Base-by-base conservation (phyloP, 2,797 vertebrate species). In the Thalassophryne amazonica region DNA sequence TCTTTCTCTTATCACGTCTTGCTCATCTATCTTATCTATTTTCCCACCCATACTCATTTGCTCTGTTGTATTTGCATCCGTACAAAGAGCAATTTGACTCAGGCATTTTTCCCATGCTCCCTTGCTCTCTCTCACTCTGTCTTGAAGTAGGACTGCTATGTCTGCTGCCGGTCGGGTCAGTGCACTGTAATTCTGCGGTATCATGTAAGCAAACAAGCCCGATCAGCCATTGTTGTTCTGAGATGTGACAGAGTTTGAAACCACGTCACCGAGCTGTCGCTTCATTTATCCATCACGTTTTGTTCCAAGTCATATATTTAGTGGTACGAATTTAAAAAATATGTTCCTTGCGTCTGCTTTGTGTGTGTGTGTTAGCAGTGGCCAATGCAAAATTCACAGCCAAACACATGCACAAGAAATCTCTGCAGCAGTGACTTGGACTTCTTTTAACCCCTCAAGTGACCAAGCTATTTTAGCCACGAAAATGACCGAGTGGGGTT, bases 171-270 rank as follows among this genome's bases (percentile, higher is more conserved):
- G 47, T 21, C 19, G 12, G 76, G 68, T 80, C 78, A 64, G 42
- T 33, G 69, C 28, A 10, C 66, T 66, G 70, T 49, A 61, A 68
- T 73, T 76, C 60, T 67, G 57, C 68, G 56, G 69, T 71, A 69
- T 74, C 78, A 73, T 59, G 50, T 67, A 84, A 80, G 60, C 81
- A 87, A 81, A 83, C 73, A 73, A 74, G 65, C 57, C 63, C 76
- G 81, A 89, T 80, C 75, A 69, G 61, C 61, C 52, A 45, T 58
- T 83, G 73, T 81, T 88, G 87, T 86, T 84, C 64, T 85, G 87
- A 84, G 81, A 80, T 37, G 61, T 76, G 72, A 86, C 76, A 59
- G 31, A 39, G 28, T 32, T 73, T 61, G 69, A 79, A 76, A 80
- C 20, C 76, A 62, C 46, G 56, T 60, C 52, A 46, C 42, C 0